Evolutionary conservation across 2,888 invertebrate genomes (phyloP).

Genomic region (Stomorhina lunata): DNA sequence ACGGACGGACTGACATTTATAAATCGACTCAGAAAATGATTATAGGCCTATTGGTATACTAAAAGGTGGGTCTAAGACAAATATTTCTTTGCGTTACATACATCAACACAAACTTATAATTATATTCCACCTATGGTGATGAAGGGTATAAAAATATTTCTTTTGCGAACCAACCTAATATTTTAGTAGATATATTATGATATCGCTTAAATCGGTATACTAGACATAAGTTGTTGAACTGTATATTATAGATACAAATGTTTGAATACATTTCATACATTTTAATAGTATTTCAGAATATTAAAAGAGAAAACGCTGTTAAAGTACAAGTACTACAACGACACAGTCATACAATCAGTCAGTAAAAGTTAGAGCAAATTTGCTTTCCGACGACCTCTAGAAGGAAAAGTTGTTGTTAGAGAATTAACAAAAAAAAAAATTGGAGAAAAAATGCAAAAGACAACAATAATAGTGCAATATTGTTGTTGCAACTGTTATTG

Average conservation of each 20-base stretch:
- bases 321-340: slow-evolving; percentile 26
- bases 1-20: too few species aligned
- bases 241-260: slow-evolving; percentile 19
- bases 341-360: slow-evolving; percentile 25
- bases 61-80: too few species aligned
- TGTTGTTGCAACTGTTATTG: background rate
- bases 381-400: slow-evolving; percentile 14
- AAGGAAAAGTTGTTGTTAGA: background rate
- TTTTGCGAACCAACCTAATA: too few species aligned
- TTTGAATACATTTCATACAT: slow-evolving; percentile 42
- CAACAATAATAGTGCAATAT: slow-evolving; percentile 19
- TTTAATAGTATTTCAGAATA: slow-evolving; percentile 26
- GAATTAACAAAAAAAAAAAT: slow-evolving; percentile 16
- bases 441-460: background rate
- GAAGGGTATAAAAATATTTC: too few species aligned
- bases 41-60: too few species aligned
- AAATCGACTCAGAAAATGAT: too few species aligned
- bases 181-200: background rate
- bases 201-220: slow-evolving; percentile 10
- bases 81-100: too few species aligned
- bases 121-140: too few species aligned
- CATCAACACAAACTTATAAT: too few species aligned
- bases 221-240: slow-evolving; percentile 52
- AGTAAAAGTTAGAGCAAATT: slow-evolving; percentile 11
- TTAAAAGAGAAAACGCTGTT: slow-evolving; percentile 34